These are phyloP conservation scores for Malacoctenus gilli DNA, from an alignment of 2,797 vertebrate genomes.

Conservation along the genomic window DNA sequence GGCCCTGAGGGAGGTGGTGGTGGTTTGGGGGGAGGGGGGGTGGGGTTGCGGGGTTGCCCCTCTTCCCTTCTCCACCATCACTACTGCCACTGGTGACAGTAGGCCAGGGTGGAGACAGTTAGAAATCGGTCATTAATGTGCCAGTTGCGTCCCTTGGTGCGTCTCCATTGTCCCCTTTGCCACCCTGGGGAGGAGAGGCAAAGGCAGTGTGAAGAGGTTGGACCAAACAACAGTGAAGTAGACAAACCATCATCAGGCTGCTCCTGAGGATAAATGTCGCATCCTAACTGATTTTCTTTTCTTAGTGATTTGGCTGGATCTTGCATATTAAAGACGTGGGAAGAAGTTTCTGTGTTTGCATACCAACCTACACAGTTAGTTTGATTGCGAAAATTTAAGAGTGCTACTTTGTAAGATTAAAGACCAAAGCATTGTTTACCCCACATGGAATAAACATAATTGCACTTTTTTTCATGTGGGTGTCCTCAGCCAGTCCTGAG, in stretches of 20 bases:
- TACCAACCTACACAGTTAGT: background rate
- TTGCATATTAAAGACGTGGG: too few relatives aligned
- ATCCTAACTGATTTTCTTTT: conserved; percentile 7
- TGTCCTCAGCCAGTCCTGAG: conserved; percentile 64
- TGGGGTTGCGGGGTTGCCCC: too few relatives aligned
- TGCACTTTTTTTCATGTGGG: conserved; percentile 39
- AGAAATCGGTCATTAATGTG: conserved; percentile 62
- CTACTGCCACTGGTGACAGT: conserved; percentile 63
- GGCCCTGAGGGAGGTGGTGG: conserved; percentile 28
- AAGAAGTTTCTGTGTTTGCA: background rate
- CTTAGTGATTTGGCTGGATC: background rate
- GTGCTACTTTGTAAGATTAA: conserved; percentile 20
- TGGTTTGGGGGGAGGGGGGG: too few relatives aligned
- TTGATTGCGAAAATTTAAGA: conserved; percentile 11
- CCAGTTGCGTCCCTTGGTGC: conserved; percentile 42
- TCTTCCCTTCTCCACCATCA: conserved; percentile 35
- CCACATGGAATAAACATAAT: conserved; percentile 34
- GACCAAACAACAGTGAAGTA: conserved; percentile 13
- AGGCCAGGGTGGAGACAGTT: conserved; percentile 54
- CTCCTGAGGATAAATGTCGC: conserved; percentile 17
- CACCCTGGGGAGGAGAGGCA: conserved; percentile 36
- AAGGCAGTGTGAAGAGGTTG: conserved; percentile 24
- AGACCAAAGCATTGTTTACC: conserved; percentile 14
- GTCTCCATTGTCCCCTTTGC: conserved; percentile 45
- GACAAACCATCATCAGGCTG: conserved; percentile 45